These are phyloP conservation scores for Polydrusus cervinus DNA, from an alignment of 2,888 invertebrate species.

Conservation along the genomic window DNA sequence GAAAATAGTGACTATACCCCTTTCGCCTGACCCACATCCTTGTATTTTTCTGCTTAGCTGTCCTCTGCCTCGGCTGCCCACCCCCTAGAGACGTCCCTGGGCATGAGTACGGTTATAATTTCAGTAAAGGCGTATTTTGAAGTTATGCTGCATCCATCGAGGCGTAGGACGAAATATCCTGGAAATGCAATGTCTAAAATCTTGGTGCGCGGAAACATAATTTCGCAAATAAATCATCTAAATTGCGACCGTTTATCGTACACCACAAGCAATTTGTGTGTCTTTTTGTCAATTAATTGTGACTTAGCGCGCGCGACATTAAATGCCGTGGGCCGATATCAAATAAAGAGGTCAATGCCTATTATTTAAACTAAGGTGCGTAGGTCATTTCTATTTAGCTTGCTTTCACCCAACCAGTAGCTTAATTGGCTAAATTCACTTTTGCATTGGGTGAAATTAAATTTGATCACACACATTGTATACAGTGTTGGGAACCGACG, in stretches of 20 bases:
- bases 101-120: too few species aligned
- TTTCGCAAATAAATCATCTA: slow-evolving; percentile 45
- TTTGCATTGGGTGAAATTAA: slow-evolving; percentile 45
- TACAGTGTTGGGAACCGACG: too few species aligned
- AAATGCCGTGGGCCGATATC: slow-evolving; percentile 34
- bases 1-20: too few species aligned
- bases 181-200: slow-evolving; percentile 38
- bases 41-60: too few species aligned
- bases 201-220: slow-evolving; percentile 31
- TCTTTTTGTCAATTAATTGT: slow-evolving; percentile 44
- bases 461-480: slow-evolving; percentile 32
- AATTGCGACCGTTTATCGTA: slow-evolving; percentile 31
- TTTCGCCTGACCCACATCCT: too few species aligned
- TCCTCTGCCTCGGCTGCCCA: too few species aligned
- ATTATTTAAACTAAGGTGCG: slow-evolving; percentile 42
- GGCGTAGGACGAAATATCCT: slow-evolving; percentile 29
- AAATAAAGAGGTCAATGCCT: slow-evolving; percentile 47
- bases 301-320: slow-evolving; percentile 34
- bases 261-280: slow-evolving; percentile 42
- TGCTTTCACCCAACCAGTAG: slow-evolving; percentile 40
- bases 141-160: background rate
- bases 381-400: slow-evolving; percentile 41
- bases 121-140: too few species aligned
- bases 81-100: too few species aligned
- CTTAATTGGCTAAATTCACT: slow-evolving; percentile 43